A percentile compares a stretch with the other conserved stretches of the same genome.
Conservation (phyloP, 2,888 invertebrate genomes). For the Athalia circularis region DNA sequence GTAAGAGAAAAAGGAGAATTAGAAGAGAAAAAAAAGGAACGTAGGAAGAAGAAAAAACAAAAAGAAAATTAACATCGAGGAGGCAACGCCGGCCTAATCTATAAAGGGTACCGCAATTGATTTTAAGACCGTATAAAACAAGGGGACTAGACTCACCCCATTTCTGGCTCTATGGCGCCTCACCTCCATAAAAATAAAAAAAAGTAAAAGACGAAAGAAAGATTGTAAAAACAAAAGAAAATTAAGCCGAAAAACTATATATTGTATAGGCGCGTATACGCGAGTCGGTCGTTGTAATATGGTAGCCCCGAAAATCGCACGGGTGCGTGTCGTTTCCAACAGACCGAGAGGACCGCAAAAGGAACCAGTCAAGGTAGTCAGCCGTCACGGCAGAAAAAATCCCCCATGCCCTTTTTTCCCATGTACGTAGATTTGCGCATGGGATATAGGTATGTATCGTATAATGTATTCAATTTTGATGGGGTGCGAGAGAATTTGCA, state of each 20-base stretch:
- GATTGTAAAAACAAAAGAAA: not conserved
- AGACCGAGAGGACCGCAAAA: conserved; percentile 49
- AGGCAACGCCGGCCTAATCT: conserved; percentile 54
- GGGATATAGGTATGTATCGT: no score
- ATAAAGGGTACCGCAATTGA: conserved; percentile 64
- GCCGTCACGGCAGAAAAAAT: not conserved
- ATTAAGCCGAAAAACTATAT: conserved; percentile 10
- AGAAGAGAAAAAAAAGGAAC: no score
- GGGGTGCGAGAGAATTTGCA: no score
- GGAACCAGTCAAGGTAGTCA: conserved; percentile 45
- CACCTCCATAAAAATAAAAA: conserved; percentile 18
- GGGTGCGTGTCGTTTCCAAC: conserved; percentile 48
- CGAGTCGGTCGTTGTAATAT: conserved; percentile 50
- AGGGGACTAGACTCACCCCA: conserved; percentile 46
- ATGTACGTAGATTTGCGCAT: no score
- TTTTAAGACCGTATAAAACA: conserved; percentile 63
- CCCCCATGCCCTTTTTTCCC: no score
- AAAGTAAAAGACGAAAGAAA: not conserved
- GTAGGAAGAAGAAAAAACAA: no score
- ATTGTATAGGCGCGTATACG: conserved; percentile 45
- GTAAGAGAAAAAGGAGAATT: not conserved
- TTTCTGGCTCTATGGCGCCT: conserved; percentile 23
- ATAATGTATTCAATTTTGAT: no score
- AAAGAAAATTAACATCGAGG: not conserved
- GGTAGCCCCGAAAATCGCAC: conserved; percentile 43